Conservation (phyloP, 2,888 invertebrate species). For the Lochmaea crataegi region DNA sequence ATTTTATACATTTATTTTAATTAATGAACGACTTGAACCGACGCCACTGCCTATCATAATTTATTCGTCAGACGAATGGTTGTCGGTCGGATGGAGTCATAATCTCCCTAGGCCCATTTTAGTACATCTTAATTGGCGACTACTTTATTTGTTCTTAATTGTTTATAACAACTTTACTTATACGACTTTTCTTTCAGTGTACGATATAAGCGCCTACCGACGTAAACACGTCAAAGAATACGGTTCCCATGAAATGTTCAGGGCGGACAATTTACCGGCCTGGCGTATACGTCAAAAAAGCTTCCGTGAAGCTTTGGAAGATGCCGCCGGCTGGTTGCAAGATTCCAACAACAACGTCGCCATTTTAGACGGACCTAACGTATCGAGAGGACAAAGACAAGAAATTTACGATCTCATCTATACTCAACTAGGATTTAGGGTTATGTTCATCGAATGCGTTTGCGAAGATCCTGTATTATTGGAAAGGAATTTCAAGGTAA, state of each 20-base stretch:
- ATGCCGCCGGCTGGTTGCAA: constrained; percentile 85
- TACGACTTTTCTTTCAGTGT: constrained; percentile 72
- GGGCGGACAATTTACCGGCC: constrained; percentile 85
- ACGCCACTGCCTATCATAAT: no score
- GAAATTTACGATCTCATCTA: constrained; percentile 80
- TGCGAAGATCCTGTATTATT: constrained; percentile 83
- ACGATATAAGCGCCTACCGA: constrained; percentile 93
- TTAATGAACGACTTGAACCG: no score
- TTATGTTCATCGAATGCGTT: constrained; percentile 92
- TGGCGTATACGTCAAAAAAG: constrained; percentile 84
- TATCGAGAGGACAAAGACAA: constrained; percentile 83
- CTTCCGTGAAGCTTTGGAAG: constrained; percentile 85
- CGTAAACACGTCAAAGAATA: constrained; percentile 85
- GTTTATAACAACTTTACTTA: not conserved
- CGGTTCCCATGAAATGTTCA: constrained; percentile 89
- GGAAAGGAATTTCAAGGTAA: constrained; percentile 77
- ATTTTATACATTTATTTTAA: no score
- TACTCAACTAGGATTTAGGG: constrained; percentile 80
- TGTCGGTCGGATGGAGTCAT: no score
- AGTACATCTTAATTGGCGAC: no score
- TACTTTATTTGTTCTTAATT: no score
- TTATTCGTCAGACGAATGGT: no score
- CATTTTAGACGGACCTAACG: constrained; percentile 93
- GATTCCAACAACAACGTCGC: constrained; percentile 70
- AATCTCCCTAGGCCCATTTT: no score